Evolutionary conservation across 1,140 invertebrate species (phyloP).

Genomic region (Zaprionus kolodkinae): DNA sequence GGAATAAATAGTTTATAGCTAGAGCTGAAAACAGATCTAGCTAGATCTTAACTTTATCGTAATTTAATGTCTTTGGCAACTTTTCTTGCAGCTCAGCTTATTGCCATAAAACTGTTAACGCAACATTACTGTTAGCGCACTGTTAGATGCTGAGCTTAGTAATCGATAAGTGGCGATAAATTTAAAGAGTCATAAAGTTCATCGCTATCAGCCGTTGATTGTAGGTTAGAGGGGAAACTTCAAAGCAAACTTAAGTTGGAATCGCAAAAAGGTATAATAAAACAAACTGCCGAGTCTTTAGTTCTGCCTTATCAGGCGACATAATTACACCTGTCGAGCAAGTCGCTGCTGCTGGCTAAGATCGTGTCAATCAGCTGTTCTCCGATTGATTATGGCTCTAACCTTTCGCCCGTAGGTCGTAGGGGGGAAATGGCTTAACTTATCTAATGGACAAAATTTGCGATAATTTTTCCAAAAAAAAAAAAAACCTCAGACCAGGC

Average conservation of each 20-base stretch:
- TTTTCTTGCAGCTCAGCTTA: too few species aligned
- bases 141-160: not conserved
- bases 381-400: not conserved
- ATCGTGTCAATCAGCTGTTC: constrained; percentile 3
- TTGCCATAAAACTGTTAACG: not conserved
- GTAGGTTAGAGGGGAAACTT: not conserved
- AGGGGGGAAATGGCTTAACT: constrained; percentile 11
- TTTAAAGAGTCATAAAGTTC: constrained; percentile 2
- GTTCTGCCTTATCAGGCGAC: constrained; percentile 6
- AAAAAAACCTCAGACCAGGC: constrained; percentile 1
- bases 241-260: not conserved
- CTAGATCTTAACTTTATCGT: too few species aligned
- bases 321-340: not conserved
- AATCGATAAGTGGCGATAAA: constrained; percentile 8
- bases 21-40: too few species aligned
- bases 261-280: constrained; percentile 2
- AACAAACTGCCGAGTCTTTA: not conserved
- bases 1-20: not conserved
- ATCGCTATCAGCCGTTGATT: not conserved
- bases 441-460: constrained; percentile 30
- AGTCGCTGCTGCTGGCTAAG: constrained; percentile 2
- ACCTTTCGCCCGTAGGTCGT: constrained; percentile 13
- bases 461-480: constrained; percentile 27
- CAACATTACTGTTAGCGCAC: not conserved
- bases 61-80: too few species aligned